phyloP scores from a whole-genome alignment of 1,140 invertebrate genomes.

The Drosophila repleta region DNA sequence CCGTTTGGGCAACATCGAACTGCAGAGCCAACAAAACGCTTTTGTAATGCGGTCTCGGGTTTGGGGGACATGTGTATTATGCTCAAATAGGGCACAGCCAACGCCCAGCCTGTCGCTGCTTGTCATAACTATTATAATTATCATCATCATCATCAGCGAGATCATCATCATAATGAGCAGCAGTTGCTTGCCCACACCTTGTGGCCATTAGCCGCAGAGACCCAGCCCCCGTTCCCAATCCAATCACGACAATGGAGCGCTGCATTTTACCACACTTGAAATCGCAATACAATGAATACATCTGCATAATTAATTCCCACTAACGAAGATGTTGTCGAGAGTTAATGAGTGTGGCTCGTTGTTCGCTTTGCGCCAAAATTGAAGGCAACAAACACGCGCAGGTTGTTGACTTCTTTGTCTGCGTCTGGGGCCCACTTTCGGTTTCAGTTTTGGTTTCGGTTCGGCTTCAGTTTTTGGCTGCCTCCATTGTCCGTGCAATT shows the following conservation, averaged over 20 bases:
- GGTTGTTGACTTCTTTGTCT: constrained; percentile 73
- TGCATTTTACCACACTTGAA: constrained; percentile 82
- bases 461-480: constrained; percentile 16
- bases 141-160: constrained; percentile 46
- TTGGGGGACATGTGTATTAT: constrained; percentile 10
- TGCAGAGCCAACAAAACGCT: constrained; percentile 22
- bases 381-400: constrained; percentile 73
- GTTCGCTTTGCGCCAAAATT: constrained; percentile 67
- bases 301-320: constrained; percentile 82
- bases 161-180: constrained; percentile 1
- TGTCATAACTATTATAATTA: constrained; percentile 35
- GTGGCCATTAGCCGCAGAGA: constrained; percentile 44
- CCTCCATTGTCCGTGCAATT: constrained; percentile 41
- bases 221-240: constrained; percentile 39
- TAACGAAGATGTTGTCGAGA: constrained; percentile 61
- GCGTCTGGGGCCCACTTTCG: constrained; percentile 26
- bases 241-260: constrained; percentile 48
- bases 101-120: constrained; percentile 16
- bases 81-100: constrained; percentile 26
- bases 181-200: constrained; percentile 10
- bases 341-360: constrained; percentile 68
- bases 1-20: constrained; percentile 41
- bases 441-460: constrained; percentile 49
- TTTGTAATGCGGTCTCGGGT: constrained; percentile 17
- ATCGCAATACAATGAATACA: constrained; percentile 81